Evolutionary conservation across 1,140 invertebrate genomes (phyloP).

Genomic region (Carcinoscorpius rotundicauda): DNA sequence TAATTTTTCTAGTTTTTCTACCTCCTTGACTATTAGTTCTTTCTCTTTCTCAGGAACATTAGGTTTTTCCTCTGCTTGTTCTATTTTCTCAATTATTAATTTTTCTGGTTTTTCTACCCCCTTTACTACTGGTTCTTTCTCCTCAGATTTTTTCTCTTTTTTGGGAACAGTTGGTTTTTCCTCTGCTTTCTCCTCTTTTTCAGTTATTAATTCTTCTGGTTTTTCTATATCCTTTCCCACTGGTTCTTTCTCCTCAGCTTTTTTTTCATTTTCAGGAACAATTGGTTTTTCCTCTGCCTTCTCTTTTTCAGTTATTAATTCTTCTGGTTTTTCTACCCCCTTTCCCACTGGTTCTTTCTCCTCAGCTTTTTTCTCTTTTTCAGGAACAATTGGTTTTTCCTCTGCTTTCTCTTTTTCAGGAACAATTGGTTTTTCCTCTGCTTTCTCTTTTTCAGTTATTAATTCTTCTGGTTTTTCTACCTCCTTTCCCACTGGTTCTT

Average conservation of each 20-base stretch:
- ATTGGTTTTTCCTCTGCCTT: too few species aligned
- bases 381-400: too few species aligned
- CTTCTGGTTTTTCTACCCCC: background rate
- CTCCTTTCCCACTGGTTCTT: too few species aligned
- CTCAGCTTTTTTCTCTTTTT: too few species aligned
- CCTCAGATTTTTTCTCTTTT: slow-evolving; percentile 17
- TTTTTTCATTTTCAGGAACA: too few species aligned
- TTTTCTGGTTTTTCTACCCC: slow-evolving; percentile 34
- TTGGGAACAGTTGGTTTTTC: background rate
- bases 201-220: too few species aligned
- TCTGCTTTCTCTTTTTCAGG: too few species aligned
- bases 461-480: slow-evolving; percentile 1
- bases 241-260: too few species aligned
- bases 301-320: background rate
- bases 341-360: too few species aligned
- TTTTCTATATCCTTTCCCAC: too few species aligned
- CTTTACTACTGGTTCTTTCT: slow-evolving; percentile 9
- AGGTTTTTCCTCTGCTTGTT: slow-evolving; percentile 13
- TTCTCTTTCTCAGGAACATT: slow-evolving; percentile 17
- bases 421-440: too few species aligned
- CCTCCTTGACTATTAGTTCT: slow-evolving; percentile 5
- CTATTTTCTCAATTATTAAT: background rate
- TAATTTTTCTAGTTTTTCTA: slow-evolving; percentile 16
- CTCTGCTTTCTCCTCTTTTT: background rate
- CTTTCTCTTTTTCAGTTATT: too few species aligned